These are phyloP conservation scores for Cephalopholis sonnerati DNA, from an alignment of 2,113 vertebrate species.

Conservation along the genomic window DNA sequence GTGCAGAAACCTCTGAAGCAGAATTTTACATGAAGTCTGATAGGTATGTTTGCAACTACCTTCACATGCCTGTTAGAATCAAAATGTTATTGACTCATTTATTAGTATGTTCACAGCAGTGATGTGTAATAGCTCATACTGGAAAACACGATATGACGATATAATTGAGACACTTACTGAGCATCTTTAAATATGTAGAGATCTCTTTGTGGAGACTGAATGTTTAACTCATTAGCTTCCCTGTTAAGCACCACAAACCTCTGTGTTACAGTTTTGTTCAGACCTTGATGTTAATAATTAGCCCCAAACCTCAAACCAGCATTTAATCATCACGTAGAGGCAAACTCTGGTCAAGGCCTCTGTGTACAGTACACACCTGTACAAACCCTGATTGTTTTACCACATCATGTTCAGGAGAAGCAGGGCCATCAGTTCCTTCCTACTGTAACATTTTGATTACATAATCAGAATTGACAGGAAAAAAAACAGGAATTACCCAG, in stretches of 20 bases:
- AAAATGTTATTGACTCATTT: no score
- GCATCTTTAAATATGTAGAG: background rate
- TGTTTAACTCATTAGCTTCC: conserved; percentile 20
- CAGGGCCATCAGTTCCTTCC: background rate
- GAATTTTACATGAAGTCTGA: no score
- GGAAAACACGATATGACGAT: background rate
- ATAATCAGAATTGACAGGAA: conserved; percentile 42
- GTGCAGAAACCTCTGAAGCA: no score
- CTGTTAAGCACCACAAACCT: background rate
- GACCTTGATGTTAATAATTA: conserved; percentile 38
- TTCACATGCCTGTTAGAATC: no score
- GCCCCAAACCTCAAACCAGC: conserved; percentile 49
- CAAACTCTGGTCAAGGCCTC: conserved; percentile 31
- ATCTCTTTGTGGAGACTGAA: background rate
- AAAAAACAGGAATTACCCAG: background rate
- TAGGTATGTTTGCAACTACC: no score
- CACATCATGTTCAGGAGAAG: conserved; percentile 39
- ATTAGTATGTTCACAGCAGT: background rate
- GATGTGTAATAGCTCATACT: conserved; percentile 4
- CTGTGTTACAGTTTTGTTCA: conserved; percentile 9
- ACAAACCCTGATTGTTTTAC: conserved; percentile 50
- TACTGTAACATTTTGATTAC: conserved; percentile 35
- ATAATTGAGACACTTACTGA: background rate
- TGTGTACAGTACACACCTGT: conserved; percentile 18
- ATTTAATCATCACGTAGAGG: conserved; percentile 36